Base-by-base conservation (phyloP, 2,797 vertebrate species). In the Capromys pilorides region DNA sequence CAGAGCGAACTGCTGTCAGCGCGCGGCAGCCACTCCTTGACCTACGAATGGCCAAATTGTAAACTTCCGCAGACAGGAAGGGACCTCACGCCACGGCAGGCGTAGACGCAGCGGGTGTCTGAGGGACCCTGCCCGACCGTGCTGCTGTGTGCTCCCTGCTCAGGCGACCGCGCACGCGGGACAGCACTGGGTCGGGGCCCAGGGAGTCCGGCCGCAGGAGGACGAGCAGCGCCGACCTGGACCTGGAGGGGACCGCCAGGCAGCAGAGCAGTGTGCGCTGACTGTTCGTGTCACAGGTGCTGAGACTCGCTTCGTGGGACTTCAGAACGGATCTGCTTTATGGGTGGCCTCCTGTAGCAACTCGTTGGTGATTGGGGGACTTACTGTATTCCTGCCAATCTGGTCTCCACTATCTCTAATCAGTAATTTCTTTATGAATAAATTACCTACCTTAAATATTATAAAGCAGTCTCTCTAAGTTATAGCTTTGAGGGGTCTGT, bases 371-470 rank as follows among this genome's bases (percentile, higher is more conserved):
- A 71, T 9, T 39, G 24, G 36, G 69, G 69, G n/a, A 36, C 67
- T 22, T 71, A 36, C 67, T 71, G 3, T 71, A 39, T 90, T 85
- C 16, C 28, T 62, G 61, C 36, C 57, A 41, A 75, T 51, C 6
- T 86, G 67, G 67, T 90, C 61, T 95, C 64, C 39, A 14, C 94
- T 75, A 36, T 86, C 93, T 86, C 49, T 2, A 87, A 90, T 75
- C n/a, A 64, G 12, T 64, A 88, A 75, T 95, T 95, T 96, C 24
- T 85, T 84, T 33, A 54, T 78, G 93, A 87, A 84, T 86, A 80
- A 73, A n/a, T 91, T 90, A 78, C 83, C 11, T 69, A 80, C 16
- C 61, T 94, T 54, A 86, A 95, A 86, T 4, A 39, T 5, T 86
- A 57, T 80, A 57, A 77, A 91, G 28, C 62, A 57, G 75, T 57